Evolutionary conservation across 2,113 vertebrate species (phyloP).

Genomic region (Chlamydotis undulata): DNA sequence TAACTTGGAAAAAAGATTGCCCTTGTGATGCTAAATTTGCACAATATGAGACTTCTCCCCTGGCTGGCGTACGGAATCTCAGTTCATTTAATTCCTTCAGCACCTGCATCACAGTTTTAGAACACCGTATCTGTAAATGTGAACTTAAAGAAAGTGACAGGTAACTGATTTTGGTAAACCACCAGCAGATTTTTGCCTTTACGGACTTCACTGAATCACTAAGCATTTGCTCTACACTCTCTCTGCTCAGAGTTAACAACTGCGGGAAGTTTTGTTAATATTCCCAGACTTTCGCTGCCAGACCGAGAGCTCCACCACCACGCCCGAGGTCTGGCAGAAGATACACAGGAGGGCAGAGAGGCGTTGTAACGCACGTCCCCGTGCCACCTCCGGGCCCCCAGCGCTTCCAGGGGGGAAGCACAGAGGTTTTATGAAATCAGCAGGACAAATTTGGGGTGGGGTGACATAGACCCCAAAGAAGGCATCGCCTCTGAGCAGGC

Average conservation of each 20-base stretch:
- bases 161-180: conserved; percentile 5
- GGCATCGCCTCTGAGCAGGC: not conserved
- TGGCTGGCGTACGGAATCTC: not conserved
- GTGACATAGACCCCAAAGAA: no score
- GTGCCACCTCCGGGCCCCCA: no score
- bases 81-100: not conserved
- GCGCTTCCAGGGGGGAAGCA: not conserved
- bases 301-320: accelerated
- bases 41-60: not conserved
- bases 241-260: conserved; percentile 1
- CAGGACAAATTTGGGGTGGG: not conserved
- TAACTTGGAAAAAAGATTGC: not conserved
- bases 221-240: not conserved
- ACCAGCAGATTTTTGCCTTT: not conserved
- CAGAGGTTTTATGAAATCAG: accelerated
- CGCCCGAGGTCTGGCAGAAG: no score
- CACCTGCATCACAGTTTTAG: not conserved
- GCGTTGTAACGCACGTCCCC: no score
- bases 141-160: conserved; percentile 3
- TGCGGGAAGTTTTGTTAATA: not conserved
- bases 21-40: not conserved
- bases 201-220: not conserved
- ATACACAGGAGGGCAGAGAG: not conserved
- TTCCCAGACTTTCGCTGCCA: not conserved
- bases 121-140: not conserved